Evolutionary conservation across 2,113 vertebrate species (phyloP), one percentile per base, ranked within the genome.

Genomic region (Saimiri boliviensis): DNA sequence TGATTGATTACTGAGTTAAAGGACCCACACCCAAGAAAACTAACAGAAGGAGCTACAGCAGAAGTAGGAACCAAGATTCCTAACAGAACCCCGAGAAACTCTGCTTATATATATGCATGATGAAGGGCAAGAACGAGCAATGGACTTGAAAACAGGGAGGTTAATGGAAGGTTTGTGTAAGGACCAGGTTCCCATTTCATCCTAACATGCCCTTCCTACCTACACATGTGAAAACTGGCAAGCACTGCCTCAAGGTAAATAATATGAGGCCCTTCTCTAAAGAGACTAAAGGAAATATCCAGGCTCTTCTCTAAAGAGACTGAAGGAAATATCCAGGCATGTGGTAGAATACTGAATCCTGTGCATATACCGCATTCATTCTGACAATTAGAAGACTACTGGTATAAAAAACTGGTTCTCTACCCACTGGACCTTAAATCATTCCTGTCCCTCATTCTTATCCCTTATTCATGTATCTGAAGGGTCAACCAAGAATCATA

Each of bases 401-500:
- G 3, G 35, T 52, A 0, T 47, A 82, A 86, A 25, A 25, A 40
- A 12, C 25, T 47, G 49, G 63, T 58, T 95, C 40, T 30, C 30
- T 84, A 66, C 21, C 32, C 19, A 74, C 20, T 68, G 60, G 73
- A 80, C 52, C 40, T 91, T 52, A 70, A 95, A 70, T 85, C 37
- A 91, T 87, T 79, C 66, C 37, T 79, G 82, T n/a, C 42, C 20
- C 21, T 82, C 56, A 35, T 70, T 92, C 54, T 68, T 42, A 70
- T 4, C 35, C 47, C 7, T 60, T 35, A 80, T 58, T 81, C 40
- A 85, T 52, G 10, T 6, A 92, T 30, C 23, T 60, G 42, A 88
- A 92, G 42, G 56, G 49, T 58, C 63, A 88, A 88, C 40, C 49
- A 93, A 86, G 84, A 92, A 91, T 93, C 79, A 85, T 30, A 80